Evolutionary conservation across 2,888 invertebrate species (phyloP).

Genomic region (Synergus laeviventris): DNA sequence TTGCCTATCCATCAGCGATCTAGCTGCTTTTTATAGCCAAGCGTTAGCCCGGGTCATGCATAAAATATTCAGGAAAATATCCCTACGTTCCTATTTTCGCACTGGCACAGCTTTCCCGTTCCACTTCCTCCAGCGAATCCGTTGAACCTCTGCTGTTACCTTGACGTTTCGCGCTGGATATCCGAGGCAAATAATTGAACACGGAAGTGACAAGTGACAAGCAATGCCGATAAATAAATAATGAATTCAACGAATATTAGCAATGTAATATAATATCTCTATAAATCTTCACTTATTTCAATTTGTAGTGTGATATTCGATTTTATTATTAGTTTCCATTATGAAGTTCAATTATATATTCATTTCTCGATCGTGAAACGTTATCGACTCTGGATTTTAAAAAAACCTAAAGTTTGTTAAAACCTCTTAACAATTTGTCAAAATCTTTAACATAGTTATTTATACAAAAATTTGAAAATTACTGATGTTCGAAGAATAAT

Average conservation of each 20-base stretch:
- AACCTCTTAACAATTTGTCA: no score
- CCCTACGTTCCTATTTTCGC: slow-evolving; percentile 31
- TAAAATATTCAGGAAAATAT: slow-evolving; percentile 36
- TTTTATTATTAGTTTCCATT: no score
- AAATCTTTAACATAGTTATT: no score
- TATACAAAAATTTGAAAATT: no score
- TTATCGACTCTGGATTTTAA: no score
- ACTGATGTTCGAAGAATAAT: no score
- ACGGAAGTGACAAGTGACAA: slow-evolving; percentile 36
- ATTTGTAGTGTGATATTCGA: no score
- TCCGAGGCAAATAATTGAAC: slow-evolving; percentile 28
- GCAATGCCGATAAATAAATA: slow-evolving; percentile 16
- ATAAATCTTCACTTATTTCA: no score
- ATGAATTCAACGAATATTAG: background rate
- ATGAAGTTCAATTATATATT: no score
- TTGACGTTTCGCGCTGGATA: slow-evolving; percentile 25
- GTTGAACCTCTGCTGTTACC: slow-evolving; percentile 31
- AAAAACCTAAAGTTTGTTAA: no score
- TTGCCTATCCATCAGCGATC: background rate
- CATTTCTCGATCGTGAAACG: no score
- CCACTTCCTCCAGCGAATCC: slow-evolving; percentile 37
- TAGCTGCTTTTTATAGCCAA: slow-evolving; percentile 35
- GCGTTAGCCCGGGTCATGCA: slow-evolving; percentile 19
- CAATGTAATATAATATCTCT: no score
- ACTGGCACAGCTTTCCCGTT: slow-evolving; percentile 33